These are phyloP conservation scores for Sarcophaga bullata DNA, from an alignment of 1,140 invertebrate genomes.

Conservation along the genomic window DNA sequence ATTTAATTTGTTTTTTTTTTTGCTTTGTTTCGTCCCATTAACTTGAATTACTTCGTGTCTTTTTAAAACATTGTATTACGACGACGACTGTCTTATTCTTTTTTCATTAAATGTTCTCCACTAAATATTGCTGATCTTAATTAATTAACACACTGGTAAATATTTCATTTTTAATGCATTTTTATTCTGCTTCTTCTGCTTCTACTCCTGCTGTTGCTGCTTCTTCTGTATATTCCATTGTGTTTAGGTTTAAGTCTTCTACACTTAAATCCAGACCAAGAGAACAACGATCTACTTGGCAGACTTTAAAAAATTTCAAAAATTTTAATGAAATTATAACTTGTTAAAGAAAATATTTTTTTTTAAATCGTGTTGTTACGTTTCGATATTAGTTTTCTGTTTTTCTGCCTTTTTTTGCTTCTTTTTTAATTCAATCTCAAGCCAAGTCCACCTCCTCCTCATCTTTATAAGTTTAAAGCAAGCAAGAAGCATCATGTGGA, in stretches of 20 bases:
- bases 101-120: not conserved
- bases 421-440: not conserved
- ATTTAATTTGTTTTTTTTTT: slow-evolving; percentile 16
- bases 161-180: slow-evolving; percentile 3
- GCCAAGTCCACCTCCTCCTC: not conserved
- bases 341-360: slow-evolving; percentile 37
- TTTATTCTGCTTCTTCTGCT: not conserved
- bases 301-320: slow-evolving; percentile 31
- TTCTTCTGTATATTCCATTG: not conserved
- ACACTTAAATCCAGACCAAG: not conserved
- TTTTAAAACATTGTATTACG: slow-evolving; percentile 7
- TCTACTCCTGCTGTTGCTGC: no score
- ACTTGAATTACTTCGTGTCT: not conserved
- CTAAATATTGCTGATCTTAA: slow-evolving; percentile 31
- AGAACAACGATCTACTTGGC: not conserved
- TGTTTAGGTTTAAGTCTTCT: not conserved
- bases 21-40: not conserved
- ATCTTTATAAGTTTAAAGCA: not conserved
- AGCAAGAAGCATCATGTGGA: not conserved
- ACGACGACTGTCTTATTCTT: not conserved
- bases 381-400: not conserved
- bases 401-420: no score
- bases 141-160: slow-evolving; percentile 39
- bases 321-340: slow-evolving; percentile 41
- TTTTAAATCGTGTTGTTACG: slow-evolving; percentile 24